Percentiles rank a stretch among this genome's conserved stretches.
Evolutionary conservation across 2,113 vertebrate genomes (phyloP).

Genomic region (Crocuta crocuta): DNA sequence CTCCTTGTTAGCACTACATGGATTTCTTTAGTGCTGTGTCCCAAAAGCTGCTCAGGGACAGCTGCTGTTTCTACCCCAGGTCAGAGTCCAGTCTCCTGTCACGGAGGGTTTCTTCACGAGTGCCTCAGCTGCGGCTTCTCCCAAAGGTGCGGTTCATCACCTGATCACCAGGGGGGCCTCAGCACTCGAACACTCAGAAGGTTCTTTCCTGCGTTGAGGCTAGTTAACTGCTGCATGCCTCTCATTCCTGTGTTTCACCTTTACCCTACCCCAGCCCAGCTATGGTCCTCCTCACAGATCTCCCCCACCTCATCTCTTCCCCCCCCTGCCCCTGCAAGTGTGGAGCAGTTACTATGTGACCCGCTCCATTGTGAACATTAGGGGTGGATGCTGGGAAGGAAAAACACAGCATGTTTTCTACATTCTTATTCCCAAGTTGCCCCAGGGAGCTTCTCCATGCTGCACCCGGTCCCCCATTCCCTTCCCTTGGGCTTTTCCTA

Average conservation of each 20-base stretch:
- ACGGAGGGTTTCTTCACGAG: background rate
- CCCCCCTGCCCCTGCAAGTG: background rate
- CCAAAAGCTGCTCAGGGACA: background rate
- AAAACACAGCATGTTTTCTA: background rate
- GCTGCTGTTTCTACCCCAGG: background rate
- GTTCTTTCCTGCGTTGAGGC: background rate
- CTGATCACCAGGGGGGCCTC: background rate
- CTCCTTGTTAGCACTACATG: background rate
- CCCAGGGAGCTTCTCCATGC: background rate
- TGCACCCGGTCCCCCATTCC: fast-evolving
- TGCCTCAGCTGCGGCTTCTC: background rate
- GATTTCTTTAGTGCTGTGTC: background rate
- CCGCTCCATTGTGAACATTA: background rate
- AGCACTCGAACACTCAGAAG: background rate
- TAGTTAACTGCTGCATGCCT: background rate
- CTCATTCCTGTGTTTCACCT: background rate
- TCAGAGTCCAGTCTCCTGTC: background rate
- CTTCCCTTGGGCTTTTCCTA: background rate
- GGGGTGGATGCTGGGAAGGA: background rate
- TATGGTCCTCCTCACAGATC: too few relatives aligned
- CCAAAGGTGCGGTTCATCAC: background rate
- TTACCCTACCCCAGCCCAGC: background rate
- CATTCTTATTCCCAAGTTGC: background rate
- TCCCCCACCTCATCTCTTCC: too few relatives aligned
- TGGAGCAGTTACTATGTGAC: background rate